Base-by-base conservation (phyloP, 2,888 invertebrate genomes). In the Gymnoscelis rufifasciata region DNA sequence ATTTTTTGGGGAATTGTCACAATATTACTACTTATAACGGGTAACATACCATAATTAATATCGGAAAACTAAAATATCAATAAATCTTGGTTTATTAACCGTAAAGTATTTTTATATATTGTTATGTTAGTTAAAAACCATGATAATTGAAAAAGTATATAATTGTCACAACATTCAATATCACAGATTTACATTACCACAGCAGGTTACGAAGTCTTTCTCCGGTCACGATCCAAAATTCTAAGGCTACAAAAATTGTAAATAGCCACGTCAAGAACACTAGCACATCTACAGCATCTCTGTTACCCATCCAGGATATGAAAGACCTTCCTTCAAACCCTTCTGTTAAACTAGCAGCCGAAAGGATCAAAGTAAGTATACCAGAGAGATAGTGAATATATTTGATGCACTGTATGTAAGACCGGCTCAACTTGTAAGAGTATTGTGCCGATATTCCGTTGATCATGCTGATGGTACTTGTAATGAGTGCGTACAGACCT, bases 381-480 rank as follows among this genome's bases (percentile, higher is more conserved):
- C 74, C 72, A n/a, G 61, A 63, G 14, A 59, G 6, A 41, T 60
- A 68, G 47, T 75, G 75, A 7, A 68, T 46, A 19, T 54, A 59
- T 43, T 64, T 68, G 7, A 66, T 38, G 39, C 59, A 56, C 13
- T 47, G 52, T 0, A 55, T 30, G 23, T 51, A 48, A 19, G 50
- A 57, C 12, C 43, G 48, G 6, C 39, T 56, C 5, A 68, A 10
- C 42, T 60, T 68, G 15, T 54, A 35, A 5, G 57, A 56, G 30
- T 64, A 60, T 49, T 61, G 56, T 8, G 59, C 58, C 13, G 65
- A 19, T 12, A 56, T 33, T 19, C 74, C 74, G 36, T 66, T 70
- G 0, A 69, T 12, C 23, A 66, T 43, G 48, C 66, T 61, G 14
- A 64, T 7, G 1, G 63, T 8, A 38, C 63, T 58, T 7, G 57